Evolutionary conservation across 2,113 vertebrate species (phyloP).

Genomic region (Psittacara wagleri): DNA sequence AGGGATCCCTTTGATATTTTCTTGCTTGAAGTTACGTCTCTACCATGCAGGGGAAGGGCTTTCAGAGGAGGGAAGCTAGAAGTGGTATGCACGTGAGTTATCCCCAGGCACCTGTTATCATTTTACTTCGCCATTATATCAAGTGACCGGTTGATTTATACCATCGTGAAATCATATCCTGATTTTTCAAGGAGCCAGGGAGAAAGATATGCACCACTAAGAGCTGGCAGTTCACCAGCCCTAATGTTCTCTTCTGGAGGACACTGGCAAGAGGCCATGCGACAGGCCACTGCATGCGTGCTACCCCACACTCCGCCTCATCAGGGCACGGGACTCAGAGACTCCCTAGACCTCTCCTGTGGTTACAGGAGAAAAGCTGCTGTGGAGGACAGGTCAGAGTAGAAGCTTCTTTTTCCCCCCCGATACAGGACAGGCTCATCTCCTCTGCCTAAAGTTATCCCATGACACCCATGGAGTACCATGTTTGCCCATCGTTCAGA

Average conservation of each 20-base stretch:
- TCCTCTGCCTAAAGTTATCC: background rate
- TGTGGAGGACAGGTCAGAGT: background rate
- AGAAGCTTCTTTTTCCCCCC: background rate
- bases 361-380: background rate
- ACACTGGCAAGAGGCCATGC: background rate
- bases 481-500: background rate
- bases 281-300: background rate
- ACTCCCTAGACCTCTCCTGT: background rate
- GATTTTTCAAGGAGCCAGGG: slow-evolving; percentile 1
- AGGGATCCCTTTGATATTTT: background rate
- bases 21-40: background rate
- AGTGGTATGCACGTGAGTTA: background rate
- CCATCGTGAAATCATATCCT: slow-evolving; percentile 30
- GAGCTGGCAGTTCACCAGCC: slow-evolving; percentile 2
- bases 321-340: background rate
- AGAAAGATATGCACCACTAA: background rate
- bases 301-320: background rate
- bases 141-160: slow-evolving; percentile 45
- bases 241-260: background rate
- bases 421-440: background rate
- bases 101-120: background rate
- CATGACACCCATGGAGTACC: background rate
- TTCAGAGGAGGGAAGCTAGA: background rate
- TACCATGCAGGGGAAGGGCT: background rate
- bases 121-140: slow-evolving; percentile 1